Percentiles rank a stretch among this genome's conserved stretches.
Evolutionary conservation across 2,888 invertebrate species (phyloP).

Genomic region (Hesperia comma): DNA sequence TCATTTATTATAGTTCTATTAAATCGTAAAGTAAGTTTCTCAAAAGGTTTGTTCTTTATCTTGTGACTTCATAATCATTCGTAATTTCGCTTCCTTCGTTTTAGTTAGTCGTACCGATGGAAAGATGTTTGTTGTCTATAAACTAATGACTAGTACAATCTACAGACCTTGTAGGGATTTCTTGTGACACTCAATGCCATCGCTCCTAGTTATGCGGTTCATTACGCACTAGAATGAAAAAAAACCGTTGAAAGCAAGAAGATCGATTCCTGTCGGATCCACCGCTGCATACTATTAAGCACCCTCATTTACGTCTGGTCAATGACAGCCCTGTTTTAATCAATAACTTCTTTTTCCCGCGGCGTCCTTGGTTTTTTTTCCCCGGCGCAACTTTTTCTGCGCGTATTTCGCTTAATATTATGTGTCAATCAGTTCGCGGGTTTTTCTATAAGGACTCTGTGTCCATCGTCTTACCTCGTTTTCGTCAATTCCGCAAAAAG

Average conservation of each 20-base stretch:
- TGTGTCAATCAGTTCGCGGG: conserved; percentile 72
- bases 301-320: conserved; percentile 83
- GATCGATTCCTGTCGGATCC: conserved; percentile 67
- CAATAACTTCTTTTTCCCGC: conserved; percentile 83
- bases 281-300: conserved; percentile 80
- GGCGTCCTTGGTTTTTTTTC: conserved; percentile 82
- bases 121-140: no score
- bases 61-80: no score
- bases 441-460: conserved; percentile 53
- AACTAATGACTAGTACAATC: not conserved
- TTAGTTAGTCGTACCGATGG: no score
- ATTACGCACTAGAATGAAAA: conserved; percentile 30
- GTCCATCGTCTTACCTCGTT: conserved; percentile 65
- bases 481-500: conserved; percentile 75
- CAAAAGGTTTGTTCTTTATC: no score
- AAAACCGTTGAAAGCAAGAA: conserved; percentile 46
- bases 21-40: no score
- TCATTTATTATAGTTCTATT: no score
- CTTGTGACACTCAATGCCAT: conserved; percentile 13
- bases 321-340: conserved; percentile 83
- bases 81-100: no score
- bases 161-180: conserved; percentile 2
- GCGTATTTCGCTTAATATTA: conserved; percentile 75
- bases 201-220: conserved; percentile 25
- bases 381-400: conserved; percentile 81